Evolutionary conservation across 2,888 invertebrate species (phyloP).

Genomic region (Linnaemya tessellans): DNA sequence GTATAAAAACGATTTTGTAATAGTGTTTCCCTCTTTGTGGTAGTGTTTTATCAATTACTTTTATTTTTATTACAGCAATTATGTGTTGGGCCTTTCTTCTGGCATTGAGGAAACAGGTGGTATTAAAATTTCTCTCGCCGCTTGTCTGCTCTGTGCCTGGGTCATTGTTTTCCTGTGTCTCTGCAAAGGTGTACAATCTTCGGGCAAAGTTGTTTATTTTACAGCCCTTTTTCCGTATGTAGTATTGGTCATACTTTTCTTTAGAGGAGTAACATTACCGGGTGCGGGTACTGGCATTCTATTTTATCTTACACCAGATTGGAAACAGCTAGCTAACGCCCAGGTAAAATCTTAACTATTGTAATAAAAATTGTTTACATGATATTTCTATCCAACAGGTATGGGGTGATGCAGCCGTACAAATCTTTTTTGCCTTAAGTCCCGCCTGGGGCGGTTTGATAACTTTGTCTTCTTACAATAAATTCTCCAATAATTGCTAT

Average conservation of each 20-base stretch:
- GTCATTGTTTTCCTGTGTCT: constrained; percentile 90
- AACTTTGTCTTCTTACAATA: constrained; percentile 93
- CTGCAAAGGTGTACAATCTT: constrained; percentile 91
- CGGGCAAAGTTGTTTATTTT: constrained; percentile 91
- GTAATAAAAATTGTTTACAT: not conserved
- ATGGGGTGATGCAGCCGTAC: constrained; percentile 93
- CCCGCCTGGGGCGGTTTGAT: constrained; percentile 95
- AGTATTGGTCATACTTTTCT: constrained; percentile 89
- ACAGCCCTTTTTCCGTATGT: constrained; percentile 91
- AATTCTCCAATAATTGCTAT: constrained; percentile 92
- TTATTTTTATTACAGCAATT: constrained; percentile 83
- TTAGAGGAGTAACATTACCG: constrained; percentile 90
- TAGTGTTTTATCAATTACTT: not conserved
- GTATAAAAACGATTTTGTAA: too few relatives aligned
- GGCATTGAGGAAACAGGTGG: constrained; percentile 89
- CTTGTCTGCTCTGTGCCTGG: constrained; percentile 91
- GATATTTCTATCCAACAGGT: constrained; percentile 83
- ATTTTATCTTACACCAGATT: constrained; percentile 91
- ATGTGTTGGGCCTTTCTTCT: constrained; percentile 85
- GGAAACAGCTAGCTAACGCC: constrained; percentile 88
- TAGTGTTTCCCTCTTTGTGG: too few relatives aligned
- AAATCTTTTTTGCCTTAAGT: constrained; percentile 94
- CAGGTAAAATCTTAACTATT: constrained; percentile 83
- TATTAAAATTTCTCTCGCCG: constrained; percentile 88
- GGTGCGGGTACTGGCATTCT: constrained; percentile 91